Evolutionary conservation across 2,888 invertebrate genomes (phyloP).

Genomic region (Alviniconcha strummeri): DNA sequence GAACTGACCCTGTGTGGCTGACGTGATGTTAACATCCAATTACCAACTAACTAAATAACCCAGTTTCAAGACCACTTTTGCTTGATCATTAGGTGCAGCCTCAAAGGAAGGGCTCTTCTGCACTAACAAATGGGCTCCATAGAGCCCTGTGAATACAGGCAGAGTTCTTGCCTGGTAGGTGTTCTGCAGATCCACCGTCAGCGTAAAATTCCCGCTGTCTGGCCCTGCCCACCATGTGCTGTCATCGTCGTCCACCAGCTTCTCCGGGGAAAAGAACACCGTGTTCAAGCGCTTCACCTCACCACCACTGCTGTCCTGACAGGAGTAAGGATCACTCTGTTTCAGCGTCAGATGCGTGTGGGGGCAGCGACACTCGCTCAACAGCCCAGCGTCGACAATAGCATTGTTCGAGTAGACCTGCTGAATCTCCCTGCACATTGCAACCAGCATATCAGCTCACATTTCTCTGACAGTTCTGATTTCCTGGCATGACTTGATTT

Average conservation of each 20-base stretch:
- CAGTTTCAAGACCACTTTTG: too few species aligned
- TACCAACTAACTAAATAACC: too few species aligned
- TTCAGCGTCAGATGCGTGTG: constrained; percentile 9
- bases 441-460: neutral
- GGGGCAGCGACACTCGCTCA: constrained; percentile 30
- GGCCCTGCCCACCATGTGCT: constrained; percentile 33
- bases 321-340: constrained; percentile 18
- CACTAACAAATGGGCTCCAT: too few species aligned
- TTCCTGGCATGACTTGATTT: too few species aligned
- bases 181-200: constrained; percentile 24
- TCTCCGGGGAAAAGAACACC: constrained; percentile 17
- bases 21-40: too few species aligned
- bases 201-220: constrained; percentile 22
- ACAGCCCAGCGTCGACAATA: neutral
- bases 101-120: too few species aligned
- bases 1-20: too few species aligned
- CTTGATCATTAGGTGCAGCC: too few species aligned
- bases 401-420: constrained; percentile 13
- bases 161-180: constrained; percentile 33
- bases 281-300: constrained; percentile 6
- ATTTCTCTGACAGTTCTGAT: too few species aligned
- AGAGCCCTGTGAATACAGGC: too few species aligned
- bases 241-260: neutral
- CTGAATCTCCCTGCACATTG: constrained; percentile 17
- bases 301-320: constrained; percentile 1